These are phyloP conservation scores for Scopus umbretta DNA, from an alignment of 2,113 vertebrate species.

Conservation along the genomic window DNA sequence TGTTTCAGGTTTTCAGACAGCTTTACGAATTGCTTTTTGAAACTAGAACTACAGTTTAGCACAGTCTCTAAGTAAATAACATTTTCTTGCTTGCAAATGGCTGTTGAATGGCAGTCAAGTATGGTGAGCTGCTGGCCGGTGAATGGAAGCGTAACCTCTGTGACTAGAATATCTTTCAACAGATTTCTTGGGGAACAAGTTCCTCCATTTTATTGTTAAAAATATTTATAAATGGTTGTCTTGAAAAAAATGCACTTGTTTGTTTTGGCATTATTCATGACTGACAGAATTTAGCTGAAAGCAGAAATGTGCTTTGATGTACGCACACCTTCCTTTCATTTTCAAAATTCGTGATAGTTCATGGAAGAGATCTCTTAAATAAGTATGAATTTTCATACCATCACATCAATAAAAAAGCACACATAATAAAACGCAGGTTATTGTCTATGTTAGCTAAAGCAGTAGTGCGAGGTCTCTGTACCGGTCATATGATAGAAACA, in stretches of 20 bases:
- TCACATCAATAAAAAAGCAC: not conserved
- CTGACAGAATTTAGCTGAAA: not conserved
- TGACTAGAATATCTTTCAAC: not conserved
- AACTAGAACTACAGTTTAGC: not conserved
- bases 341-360: not conserved
- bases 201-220: not conserved
- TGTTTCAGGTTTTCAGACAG: not conserved
- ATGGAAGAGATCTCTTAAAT: not conserved
- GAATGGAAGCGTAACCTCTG: not conserved
- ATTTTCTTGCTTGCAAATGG: not conserved
- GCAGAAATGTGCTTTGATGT: not conserved
- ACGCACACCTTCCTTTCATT: not conserved
- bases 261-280: not conserved
- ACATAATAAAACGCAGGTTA: not conserved
- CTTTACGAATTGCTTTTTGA: not conserved
- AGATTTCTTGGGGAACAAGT: not conserved
- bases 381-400: not conserved
- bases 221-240: not conserved
- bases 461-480: not conserved
- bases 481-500: not conserved
- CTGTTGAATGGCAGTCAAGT: not conserved
- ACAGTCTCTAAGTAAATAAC: not conserved
- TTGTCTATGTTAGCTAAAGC: not conserved
- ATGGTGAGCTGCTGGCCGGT: fast-evolving
- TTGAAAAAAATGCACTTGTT: not conserved